These are phyloP conservation scores for Babylonia areolata DNA, from an alignment of 1,140 invertebrate species.

Conservation along the genomic window DNA sequence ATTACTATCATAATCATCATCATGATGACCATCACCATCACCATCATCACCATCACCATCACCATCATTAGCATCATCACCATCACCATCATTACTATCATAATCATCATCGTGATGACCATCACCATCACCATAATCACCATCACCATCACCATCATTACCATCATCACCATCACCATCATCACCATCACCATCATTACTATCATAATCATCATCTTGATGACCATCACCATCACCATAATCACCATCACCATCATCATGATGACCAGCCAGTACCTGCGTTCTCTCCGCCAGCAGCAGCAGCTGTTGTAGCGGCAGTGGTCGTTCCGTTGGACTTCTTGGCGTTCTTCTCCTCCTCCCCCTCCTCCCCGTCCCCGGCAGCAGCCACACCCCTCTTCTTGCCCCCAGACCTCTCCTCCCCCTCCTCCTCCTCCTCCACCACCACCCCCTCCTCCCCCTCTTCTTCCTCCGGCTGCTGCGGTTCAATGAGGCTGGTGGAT, in stretches of 20 bases:
- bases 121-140: too few species aligned
- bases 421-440: background rate
- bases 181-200: too few species aligned
- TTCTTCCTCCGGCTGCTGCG: conserved; percentile 11
- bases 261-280: background rate
- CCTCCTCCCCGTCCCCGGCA: background rate
- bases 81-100: too few species aligned
- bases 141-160: too few species aligned
- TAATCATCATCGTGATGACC: too few species aligned
- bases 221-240: background rate
- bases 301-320: background rate
- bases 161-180: too few species aligned
- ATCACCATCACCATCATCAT: too few species aligned
- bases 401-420: background rate
- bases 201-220: too few species aligned
- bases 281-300: background rate
- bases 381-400: background rate
- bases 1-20: too few species aligned
- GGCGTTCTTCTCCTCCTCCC: background rate
- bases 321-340: background rate
- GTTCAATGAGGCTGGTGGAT: background rate
- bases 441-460: background rate
- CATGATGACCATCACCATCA: too few species aligned
- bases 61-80: too few species aligned
- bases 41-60: too few species aligned